phyloP scores from a whole-genome alignment of 2,113 vertebrate genomes.

The cattle (Bos taurus) region ARS-UCD2.0 NC_037335.1:61250501-61251000 shows the following conservation, averaged over 20 bases:
- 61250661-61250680: neutral
- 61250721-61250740: neutral
- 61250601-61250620: neutral
- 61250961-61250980: slow-evolving; percentile 7
- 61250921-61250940: slow-evolving; percentile 3
- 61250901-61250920: slow-evolving; percentile 2
- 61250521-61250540: neutral
- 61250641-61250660: neutral
- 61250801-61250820: neutral
- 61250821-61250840: neutral
- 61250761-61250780: neutral
- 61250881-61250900: slow-evolving; percentile 7
- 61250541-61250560: neutral
- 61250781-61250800: neutral
- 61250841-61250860: neutral
- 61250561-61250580: neutral
- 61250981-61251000: neutral
- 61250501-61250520: neutral
- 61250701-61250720: neutral
- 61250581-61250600: neutral
- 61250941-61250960: neutral
- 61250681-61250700: neutral
- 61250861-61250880: neutral
- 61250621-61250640: neutral
- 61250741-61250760: neutral